A percentile compares a stretch with the other conserved stretches of the same genome.
Conservation (phyloP, 2,888 invertebrate genomes). For the Xanthorhoe spadicearia region DNA sequence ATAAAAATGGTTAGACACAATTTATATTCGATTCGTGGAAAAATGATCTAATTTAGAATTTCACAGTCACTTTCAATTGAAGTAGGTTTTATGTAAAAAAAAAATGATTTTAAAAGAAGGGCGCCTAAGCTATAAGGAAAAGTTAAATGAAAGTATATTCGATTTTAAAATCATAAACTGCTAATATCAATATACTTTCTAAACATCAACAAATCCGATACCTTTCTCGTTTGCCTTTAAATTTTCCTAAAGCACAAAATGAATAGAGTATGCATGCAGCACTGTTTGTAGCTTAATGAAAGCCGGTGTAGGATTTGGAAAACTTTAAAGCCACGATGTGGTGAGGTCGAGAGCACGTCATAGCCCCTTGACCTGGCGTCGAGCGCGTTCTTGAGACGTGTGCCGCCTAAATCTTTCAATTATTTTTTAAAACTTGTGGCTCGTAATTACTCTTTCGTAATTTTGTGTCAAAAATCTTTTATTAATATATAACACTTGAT, state of each 20-base stretch:
- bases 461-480: neutral
- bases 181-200: no score
- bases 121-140: no score
- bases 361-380: conserved; percentile 73
- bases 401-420: conserved; percentile 48
- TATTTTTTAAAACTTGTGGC: conserved; percentile 35
- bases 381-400: conserved; percentile 47
- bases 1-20: neutral
- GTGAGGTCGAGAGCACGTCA: conserved; percentile 75
- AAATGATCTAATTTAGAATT: neutral
- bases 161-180: no score
- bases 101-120: no score
- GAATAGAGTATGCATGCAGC: conserved; percentile 1
- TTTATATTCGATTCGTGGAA: neutral
- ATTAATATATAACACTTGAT: no score
- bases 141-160: no score
- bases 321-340: conserved; percentile 71
- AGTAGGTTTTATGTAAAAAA: no score
- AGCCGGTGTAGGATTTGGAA: conserved; percentile 70
- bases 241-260: conserved; percentile 10
- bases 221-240: neutral
- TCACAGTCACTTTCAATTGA: no score
- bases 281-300: conserved; percentile 69
- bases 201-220: no score
- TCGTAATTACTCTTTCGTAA: conserved; percentile 10